Evolutionary conservation across 2,113 vertebrate species (phyloP), one percentile per base, ranked within the genome.

Genomic region (Psittacula cyanocephala): DNA sequence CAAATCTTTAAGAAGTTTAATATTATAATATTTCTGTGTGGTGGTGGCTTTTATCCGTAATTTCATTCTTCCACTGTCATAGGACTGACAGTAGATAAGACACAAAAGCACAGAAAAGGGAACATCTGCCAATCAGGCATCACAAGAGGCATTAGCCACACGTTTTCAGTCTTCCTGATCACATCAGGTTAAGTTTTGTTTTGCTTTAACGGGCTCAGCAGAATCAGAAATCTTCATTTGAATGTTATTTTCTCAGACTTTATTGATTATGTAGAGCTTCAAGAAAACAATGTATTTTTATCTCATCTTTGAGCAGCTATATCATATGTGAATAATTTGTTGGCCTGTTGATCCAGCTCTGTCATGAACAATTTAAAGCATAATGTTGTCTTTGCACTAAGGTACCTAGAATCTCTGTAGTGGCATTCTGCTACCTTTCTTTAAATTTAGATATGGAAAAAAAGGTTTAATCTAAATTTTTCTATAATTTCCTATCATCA

Each of bases 161-260:
- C 3, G 55, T 69, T 65, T 89, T 88, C 44, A 69, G 15, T 67
- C 43, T 80, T 93, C 64, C 37, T 64, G 25, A 83, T 72, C 44
- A 90, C 0, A 88, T 12, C 18, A 37, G 15, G 41, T 81, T 86
- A 76, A 81, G 28, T 77, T 86, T 80, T 74, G 25, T 53, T 94
- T 93, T 89, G 33, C 29, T 87, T 77, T 87, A 96, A 86, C 62
- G 33, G 62, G 10, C 44, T 75, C 11, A 81, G 62, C 65, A 67
- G 59, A 96, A 91, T 80, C 46, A 84, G 81, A 91, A 96, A 95
- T 12, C 37, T 88, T 85, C 46, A 85, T 93, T 93, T 94, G 37
- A 89, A 70, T 91, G 57, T 68, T 69, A 69, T 71, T 88, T 89
- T 60, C 31, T 85, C 29, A 65, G 49, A 63, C 69, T 95, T 86